Evolutionary conservation across 2,888 invertebrate species (phyloP), one percentile per base, ranked within the genome.

Genomic region (Boloria euphrosyne): DNA sequence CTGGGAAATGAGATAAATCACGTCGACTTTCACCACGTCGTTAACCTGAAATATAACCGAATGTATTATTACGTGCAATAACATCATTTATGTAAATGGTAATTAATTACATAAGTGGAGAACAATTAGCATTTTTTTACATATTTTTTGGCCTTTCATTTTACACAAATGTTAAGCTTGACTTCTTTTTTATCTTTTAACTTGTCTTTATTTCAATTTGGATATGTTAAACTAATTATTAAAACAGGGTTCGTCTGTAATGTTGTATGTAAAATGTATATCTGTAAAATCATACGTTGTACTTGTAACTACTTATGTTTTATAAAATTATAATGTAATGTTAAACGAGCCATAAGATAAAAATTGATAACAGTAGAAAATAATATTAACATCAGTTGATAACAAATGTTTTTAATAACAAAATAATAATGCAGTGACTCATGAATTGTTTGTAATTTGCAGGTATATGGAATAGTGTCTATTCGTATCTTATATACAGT

Each of bases 391-490:
- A 58, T 51, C 7, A 31, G n/a, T 38, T 47, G 31, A 46, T 58
- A 58, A 52, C n/a, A 27, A 18, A 52, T 65, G 58, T 65, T 59
- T 59, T 18, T 59, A 52, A 38, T 50, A 63, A 55, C 17, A 55
- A 57, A n/a, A 55, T 55, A 52, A 50, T 46, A 62, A 50, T 50
- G 10, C 18, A n/a, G n/a, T 69, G 63, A 74, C 74, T 77, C 52
- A 66, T 13, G 27, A 52, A 31, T 31, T 66, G 68, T 78, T 81
- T 82, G 75, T 73, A 59, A 14, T 79, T 78, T 74, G 64, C 83
- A 84, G 80, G 81, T 84, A 82, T 74, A 78, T 79, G 31, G 31
- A 38, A 38, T 38, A 1, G 10, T 7, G 31, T 38, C 31, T 38
- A 10, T 10, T 38, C 31, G 72, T 77, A 75, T 76, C 76, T 76